These are phyloP conservation scores for Psophia crepitans DNA, from an alignment of 2,113 vertebrate genomes.

Conservation along the genomic window DNA sequence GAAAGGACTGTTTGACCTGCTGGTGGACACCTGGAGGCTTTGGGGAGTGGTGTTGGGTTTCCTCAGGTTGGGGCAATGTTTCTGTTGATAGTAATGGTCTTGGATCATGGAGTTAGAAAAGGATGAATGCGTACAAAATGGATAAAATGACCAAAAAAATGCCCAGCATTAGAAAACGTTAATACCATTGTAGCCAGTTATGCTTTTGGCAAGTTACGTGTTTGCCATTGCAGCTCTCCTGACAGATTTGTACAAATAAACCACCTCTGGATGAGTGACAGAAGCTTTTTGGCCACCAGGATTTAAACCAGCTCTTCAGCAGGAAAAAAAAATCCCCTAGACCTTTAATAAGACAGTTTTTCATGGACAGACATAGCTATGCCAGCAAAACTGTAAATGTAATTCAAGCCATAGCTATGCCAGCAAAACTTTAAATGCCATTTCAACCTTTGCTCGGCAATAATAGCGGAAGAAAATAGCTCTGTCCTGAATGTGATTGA, in stretches of 20 bases:
- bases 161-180: fast-evolving
- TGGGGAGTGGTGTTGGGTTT: not conserved
- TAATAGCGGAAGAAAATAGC: not conserved
- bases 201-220: not conserved
- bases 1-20: fast-evolving
- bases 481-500: not conserved
- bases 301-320: not conserved
- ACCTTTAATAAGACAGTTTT: not conserved
- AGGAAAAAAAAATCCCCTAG: not conserved
- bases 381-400: not conserved
- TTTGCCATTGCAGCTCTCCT: not conserved
- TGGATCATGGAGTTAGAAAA: not conserved
- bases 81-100: not conserved
- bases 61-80: not conserved
- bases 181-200: not conserved
- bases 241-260: not conserved
- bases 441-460: not conserved
- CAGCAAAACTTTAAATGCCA: not conserved
- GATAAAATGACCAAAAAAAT: not conserved
- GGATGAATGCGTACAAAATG: fast-evolving
- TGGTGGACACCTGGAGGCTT: fast-evolving
- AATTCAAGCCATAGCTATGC: not conserved
- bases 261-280: not conserved
- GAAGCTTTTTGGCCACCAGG: not conserved
- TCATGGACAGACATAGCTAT: not conserved